Base-by-base conservation (phyloP, 2,113 vertebrate genomes). In the Microtus ochrogaster region DNA sequence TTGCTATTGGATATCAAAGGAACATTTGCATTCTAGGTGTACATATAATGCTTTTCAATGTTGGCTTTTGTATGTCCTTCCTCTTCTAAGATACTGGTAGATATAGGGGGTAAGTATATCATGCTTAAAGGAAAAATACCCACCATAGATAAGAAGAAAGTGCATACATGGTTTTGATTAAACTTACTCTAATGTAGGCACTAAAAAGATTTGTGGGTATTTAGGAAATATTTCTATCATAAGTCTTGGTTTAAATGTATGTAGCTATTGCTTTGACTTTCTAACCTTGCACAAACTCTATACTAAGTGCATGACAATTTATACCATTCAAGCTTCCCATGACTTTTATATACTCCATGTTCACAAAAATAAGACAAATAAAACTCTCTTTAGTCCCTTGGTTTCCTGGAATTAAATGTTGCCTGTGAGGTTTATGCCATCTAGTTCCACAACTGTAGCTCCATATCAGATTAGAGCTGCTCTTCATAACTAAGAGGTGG, bases 191-290 rank as follows among this genome's bases (percentile, higher is more conserved):
- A 81, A 93, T 61, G 3, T 22, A 79, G 86, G 7, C 33, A 77
- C 95, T 83, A 21, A 55, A 84, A 33, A 47, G 68, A 2, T 70
- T 13, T 84, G 44, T 92, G 12, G 65, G 77, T 95, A 79, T 95
- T n/a, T 73, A 74, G 44, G 26, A 66, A 76, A 58, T 58, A 58
- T 58, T 58, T 58, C 55, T 58, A 4, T 79, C 79, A 72, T 9
- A 52, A 1, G 13, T 89, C 79, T 84, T 41, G 33, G 26, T 96
- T 97, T 94, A 97, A 97, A 94, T 26, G 41, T 70, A 84, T 94
- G 90, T 28, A 5, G 49, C 61, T 96, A 82, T 87, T 86, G n/a
- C 26, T 77, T 47, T n/a, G 28, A 92, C 79, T 92, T 74, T 90
- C 58, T 90, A 96, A 94, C 89, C 86, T 78, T 74, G 79, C 61